Conservation (phyloP, 2,113 vertebrate species). For the Ptyas mucosa region DNA sequence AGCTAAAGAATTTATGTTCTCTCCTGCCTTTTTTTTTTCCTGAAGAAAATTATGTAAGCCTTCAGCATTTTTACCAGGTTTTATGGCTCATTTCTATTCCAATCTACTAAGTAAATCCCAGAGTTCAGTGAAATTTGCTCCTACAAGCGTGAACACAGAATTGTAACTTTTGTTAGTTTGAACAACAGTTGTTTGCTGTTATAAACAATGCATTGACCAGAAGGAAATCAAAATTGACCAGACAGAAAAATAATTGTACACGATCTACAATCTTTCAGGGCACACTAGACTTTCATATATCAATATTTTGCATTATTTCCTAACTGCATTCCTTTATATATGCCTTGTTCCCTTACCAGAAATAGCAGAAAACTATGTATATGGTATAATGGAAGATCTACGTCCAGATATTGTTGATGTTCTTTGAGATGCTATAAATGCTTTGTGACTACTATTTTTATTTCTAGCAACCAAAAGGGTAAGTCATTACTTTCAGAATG, state of each 20-base stretch:
- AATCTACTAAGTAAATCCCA: neutral
- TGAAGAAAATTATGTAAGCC: neutral
- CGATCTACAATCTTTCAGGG: neutral
- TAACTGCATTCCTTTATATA: neutral
- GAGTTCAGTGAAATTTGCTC: neutral
- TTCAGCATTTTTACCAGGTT: neutral
- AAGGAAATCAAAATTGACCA: neutral
- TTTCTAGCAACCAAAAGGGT: neutral
- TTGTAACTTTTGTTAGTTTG: neutral
- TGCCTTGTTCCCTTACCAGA: neutral
- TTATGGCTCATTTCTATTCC: neutral
- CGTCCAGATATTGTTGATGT: neutral
- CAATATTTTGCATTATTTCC: neutral
- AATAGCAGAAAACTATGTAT: neutral
- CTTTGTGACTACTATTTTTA: neutral
- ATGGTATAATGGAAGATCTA: neutral
- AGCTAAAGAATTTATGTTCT: neutral
- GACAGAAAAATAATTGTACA: neutral
- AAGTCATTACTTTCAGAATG: neutral
- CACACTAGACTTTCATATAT: neutral
- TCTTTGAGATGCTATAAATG: neutral
- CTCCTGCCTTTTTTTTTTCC: neutral
- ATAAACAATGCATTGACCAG: neutral
- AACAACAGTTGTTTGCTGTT: neutral
- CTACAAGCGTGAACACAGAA: neutral